phyloP scores from a whole-genome alignment of 2,113 vertebrate species.

The Mobula hypostoma region DNA sequence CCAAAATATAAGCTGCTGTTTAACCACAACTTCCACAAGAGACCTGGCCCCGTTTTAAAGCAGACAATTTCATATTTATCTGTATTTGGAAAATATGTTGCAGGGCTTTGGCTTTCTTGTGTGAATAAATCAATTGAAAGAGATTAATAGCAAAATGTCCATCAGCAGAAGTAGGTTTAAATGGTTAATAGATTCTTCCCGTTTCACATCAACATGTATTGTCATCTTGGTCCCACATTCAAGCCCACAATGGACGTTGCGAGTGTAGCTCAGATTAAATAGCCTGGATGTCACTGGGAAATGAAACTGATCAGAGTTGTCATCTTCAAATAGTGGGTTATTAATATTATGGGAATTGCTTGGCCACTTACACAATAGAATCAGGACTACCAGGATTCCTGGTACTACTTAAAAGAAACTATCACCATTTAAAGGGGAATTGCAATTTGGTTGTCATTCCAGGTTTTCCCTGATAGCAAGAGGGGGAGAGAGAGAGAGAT shows the following conservation, averaged over 20 bases:
- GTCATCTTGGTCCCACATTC: not conserved
- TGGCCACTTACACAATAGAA: not conserved
- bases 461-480: not conserved
- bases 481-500: too few relatives aligned
- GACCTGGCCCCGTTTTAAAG: too few relatives aligned
- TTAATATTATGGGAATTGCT: not conserved
- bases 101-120: not conserved
- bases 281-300: not conserved
- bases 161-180: not conserved
- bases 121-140: not conserved
- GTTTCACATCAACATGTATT: not conserved
- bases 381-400: not conserved
- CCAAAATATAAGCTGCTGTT: too few relatives aligned
- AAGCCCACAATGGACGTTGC: not conserved
- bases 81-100: not conserved
- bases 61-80: too few relatives aligned
- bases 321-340: not conserved
- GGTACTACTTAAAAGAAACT: not conserved
- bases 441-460: not conserved
- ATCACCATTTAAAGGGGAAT: not conserved
- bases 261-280: not conserved
- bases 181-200: not conserved
- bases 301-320: not conserved
- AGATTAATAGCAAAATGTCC: not conserved
- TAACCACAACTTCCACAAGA: too few relatives aligned